Evolutionary conservation across 2,113 vertebrate species (phyloP).

Genomic region (Dromiciops gliroides): DNA sequence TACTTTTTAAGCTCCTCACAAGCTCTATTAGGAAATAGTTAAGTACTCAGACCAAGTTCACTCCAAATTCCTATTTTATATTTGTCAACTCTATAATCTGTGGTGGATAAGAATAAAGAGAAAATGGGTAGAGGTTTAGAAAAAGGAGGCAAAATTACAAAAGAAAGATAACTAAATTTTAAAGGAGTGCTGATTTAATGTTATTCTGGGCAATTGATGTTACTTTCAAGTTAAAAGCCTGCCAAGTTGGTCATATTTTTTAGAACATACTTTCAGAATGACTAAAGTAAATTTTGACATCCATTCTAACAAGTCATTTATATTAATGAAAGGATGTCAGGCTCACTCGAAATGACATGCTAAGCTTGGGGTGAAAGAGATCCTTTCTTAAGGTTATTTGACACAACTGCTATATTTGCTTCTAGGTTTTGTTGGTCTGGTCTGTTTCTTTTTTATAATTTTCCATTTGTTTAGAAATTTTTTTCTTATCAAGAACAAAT

Average conservation of each 20-base stretch:
- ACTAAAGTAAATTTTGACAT: constrained; percentile 69
- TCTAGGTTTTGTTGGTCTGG: neutral
- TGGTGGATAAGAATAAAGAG: neutral
- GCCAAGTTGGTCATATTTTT: constrained; percentile 66
- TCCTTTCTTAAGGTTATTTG: neutral
- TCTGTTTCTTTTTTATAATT: neutral
- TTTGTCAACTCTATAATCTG: neutral
- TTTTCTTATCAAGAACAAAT: neutral
- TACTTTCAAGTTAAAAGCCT: constrained; percentile 60
- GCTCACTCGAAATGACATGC: constrained; percentile 24
- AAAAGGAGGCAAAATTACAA: neutral
- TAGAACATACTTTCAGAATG: constrained; percentile 72
- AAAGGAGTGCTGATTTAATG: constrained; percentile 54
- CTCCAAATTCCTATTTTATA: neutral
- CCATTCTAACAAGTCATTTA: constrained; percentile 62
- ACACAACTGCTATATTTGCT: neutral
- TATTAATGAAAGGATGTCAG: constrained; percentile 51
- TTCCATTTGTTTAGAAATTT: neutral
- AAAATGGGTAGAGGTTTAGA: fast-evolving
- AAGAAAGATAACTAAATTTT: constrained; percentile 18
- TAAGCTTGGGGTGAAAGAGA: neutral
- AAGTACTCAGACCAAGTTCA: neutral
- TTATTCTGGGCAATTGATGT: constrained; percentile 58
- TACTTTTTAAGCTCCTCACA: neutral
- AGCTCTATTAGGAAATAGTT: neutral